Evolutionary conservation across 2,888 invertebrate species (phyloP).

Genomic region (Cantharis flavilabris): DNA sequence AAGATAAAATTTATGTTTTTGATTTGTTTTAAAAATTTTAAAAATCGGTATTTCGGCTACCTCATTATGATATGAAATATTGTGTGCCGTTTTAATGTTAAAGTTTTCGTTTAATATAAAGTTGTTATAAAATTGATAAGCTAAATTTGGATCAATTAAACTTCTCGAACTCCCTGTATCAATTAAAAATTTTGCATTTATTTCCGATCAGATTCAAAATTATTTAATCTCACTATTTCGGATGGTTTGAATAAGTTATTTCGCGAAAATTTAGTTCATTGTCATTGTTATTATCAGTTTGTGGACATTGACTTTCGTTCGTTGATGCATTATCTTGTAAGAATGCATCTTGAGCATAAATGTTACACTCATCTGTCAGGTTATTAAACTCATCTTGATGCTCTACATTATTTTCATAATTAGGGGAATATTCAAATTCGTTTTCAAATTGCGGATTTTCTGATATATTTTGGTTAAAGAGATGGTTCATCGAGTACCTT

Average conservation of each 20-base stretch:
- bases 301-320: background rate
- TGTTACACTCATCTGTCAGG: background rate
- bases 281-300: background rate
- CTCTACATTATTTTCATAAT: background rate
- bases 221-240: background rate
- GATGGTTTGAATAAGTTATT: background rate
- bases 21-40: background rate
- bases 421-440: background rate
- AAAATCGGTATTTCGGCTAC: background rate
- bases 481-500: background rate
- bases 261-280: background rate
- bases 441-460: background rate
- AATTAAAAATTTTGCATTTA: slow-evolving; percentile 4
- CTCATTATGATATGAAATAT: background rate
- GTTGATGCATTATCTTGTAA: background rate
- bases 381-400: background rate
- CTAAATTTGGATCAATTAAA: background rate
- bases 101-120: background rate
- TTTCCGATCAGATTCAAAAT: background rate
- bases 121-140: slow-evolving; percentile 3
- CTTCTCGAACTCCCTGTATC: background rate
- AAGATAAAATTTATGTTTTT: too few species aligned
- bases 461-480: background rate
- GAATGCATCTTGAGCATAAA: background rate
- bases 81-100: background rate